phyloP scores from a whole-genome alignment of 2,888 invertebrate genomes.

The Choreutis nemorana region DNA sequence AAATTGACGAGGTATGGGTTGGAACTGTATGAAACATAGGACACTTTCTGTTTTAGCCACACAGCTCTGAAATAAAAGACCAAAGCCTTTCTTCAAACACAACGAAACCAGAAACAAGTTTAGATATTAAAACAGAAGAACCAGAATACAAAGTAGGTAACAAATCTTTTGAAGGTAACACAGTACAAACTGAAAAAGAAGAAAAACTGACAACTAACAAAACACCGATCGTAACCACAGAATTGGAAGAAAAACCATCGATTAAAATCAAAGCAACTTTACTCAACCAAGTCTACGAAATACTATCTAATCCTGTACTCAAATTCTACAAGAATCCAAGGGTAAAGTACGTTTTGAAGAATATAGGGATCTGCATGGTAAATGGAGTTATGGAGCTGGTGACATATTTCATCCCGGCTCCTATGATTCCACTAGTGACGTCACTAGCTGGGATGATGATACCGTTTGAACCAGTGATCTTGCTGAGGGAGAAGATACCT shows the following conservation, averaged over 20 bases:
- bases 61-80: conserved; percentile 33
- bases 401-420: conserved; percentile 41
- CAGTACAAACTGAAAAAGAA: conserved; percentile 3
- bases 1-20: no score
- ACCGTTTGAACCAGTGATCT: conserved; percentile 50
- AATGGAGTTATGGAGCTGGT: conserved; percentile 50
- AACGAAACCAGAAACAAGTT: no score
- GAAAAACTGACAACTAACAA: neutral
- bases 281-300: conserved; percentile 18
- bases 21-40: no score
- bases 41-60: conserved; percentile 22
- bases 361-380: conserved; percentile 45
- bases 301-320: conserved; percentile 22
- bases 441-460: conserved; percentile 46
- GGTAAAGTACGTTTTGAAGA: conserved; percentile 32
- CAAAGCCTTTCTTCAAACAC: no score
- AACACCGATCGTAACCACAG: neutral
- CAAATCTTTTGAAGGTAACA: no score
- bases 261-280: no score
- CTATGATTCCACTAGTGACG: conserved; percentile 46
- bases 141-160: neutral
- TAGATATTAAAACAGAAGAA: neutral
- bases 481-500: conserved; percentile 41
- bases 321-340: conserved; percentile 27
- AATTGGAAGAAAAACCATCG: neutral